phyloP scores from a whole-genome alignment of 2,113 vertebrate genomes.

The Sarotherodon lohbergeri region DNA sequence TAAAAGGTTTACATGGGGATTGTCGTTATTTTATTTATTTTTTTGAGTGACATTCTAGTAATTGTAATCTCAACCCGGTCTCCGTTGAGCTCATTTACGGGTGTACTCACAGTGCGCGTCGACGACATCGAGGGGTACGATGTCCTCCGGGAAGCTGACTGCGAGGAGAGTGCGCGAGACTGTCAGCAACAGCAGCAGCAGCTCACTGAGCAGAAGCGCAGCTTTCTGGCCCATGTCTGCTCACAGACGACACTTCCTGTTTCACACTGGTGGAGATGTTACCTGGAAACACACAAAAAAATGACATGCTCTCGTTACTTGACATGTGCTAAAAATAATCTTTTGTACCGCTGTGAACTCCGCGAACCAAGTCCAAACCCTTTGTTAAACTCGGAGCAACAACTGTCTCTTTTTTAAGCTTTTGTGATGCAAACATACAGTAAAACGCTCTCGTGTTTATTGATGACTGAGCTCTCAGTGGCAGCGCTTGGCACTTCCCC shows the following conservation, averaged over 20 bases:
- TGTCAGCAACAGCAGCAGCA: constrained; percentile 76
- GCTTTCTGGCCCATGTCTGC: constrained; percentile 84
- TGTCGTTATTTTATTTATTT: neutral
- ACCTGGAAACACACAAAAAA: constrained; percentile 72
- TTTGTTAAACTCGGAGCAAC: neutral
- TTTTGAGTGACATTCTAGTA: neutral
- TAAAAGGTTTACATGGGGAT: neutral
- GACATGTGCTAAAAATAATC: neutral
- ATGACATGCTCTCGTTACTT: neutral
- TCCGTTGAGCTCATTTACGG: neutral
- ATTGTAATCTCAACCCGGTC: neutral
- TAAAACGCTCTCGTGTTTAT: neutral
- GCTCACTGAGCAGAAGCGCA: constrained; percentile 71
- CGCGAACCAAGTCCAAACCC: neutral
- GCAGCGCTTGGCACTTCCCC: constrained; percentile 36
- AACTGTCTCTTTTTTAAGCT: neutral
- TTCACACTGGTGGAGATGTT: constrained; percentile 67
- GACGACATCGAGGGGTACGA: constrained; percentile 81
- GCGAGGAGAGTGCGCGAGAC: constrained; percentile 71
- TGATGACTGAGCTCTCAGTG: constrained; percentile 31
- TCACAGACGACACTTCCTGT: constrained; percentile 63
- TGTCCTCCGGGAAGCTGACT: constrained; percentile 93
- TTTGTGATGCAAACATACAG: neutral
- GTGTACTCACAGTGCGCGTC: constrained; percentile 90
- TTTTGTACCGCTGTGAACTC: neutral